A percentile compares a stretch with the other conserved stretches of the same genome.
These are phyloP conservation scores for Orestias chungarensis DNA, from an alignment of 2,797 vertebrate genomes.

Conservation along the genomic window DNA sequence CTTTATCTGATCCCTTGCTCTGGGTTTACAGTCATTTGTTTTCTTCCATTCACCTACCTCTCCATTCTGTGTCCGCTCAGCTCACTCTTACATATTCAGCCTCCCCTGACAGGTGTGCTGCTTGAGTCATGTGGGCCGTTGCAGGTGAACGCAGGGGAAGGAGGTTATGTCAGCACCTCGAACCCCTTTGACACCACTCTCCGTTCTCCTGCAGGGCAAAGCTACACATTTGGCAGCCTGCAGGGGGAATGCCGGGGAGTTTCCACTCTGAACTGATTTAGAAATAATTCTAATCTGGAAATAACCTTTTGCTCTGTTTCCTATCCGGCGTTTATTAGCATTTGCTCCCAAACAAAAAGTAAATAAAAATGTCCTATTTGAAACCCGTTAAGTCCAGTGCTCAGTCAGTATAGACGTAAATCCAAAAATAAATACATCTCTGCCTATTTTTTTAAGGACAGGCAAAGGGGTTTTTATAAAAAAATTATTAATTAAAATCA, in stretches of 20 bases:
- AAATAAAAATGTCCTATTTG: too few species aligned
- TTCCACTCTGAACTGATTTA: slow-evolving; percentile 61
- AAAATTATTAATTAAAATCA: too few species aligned
- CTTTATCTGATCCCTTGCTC: slow-evolving; percentile 68
- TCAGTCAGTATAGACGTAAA: too few species aligned
- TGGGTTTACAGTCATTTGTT: slow-evolving; percentile 34
- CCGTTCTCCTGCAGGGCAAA: slow-evolving; percentile 45
- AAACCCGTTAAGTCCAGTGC: too few species aligned
- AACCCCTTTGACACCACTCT: slow-evolving; percentile 32
- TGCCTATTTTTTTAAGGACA: too few species aligned
- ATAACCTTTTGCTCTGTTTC: slow-evolving; percentile 28
- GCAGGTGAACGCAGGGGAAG: slow-evolving; percentile 53
- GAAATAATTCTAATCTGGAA: slow-evolving; percentile 60
- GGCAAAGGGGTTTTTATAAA: too few species aligned
- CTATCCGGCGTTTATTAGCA: slow-evolving; percentile 8
- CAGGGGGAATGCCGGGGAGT: slow-evolving; percentile 62
- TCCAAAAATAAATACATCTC: too few species aligned
- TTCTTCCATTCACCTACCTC: slow-evolving; percentile 30
- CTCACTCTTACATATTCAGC: slow-evolving; percentile 17
- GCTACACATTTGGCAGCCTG: slow-evolving; percentile 59
- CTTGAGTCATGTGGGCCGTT: slow-evolving; percentile 47
- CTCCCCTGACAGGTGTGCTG: slow-evolving; percentile 54
- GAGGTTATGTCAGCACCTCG: slow-evolving; percentile 65
- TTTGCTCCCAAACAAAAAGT: slow-evolving; percentile 16
- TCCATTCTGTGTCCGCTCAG: slow-evolving; percentile 10